Evolutionary conservation across 2,113 vertebrate species (phyloP).

Genomic region (Cyprichromis sp.): DNA sequence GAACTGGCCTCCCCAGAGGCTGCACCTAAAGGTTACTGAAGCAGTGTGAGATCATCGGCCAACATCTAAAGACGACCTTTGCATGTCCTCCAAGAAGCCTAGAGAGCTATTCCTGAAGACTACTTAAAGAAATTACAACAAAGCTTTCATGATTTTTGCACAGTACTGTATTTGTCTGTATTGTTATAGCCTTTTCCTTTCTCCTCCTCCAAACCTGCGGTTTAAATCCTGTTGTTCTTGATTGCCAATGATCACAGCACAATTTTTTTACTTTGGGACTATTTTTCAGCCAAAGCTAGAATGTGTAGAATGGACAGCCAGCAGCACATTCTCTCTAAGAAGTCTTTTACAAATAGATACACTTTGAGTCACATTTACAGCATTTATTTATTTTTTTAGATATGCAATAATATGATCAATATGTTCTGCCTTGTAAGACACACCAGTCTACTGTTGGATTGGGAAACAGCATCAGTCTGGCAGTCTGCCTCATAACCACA

Average conservation of each 20-base stretch:
- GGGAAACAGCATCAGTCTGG: background rate
- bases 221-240: background rate
- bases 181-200: background rate
- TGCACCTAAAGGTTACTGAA: background rate
- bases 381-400: background rate
- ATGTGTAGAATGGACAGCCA: background rate
- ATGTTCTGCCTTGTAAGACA: background rate
- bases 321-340: background rate
- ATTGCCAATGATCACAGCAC: background rate
- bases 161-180: background rate
- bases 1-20: background rate
- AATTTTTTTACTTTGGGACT: background rate
- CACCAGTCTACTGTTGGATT: background rate
- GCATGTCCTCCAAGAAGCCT: background rate
- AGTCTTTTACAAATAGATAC: background rate
- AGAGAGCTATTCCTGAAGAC: background rate
- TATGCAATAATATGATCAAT: background rate
- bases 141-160: background rate
- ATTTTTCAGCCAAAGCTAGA: background rate
- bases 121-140: background rate
- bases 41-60: background rate
- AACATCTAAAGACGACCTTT: background rate
- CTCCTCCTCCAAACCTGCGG: background rate
- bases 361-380: background rate
- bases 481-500: background rate